A percentile compares a stretch with the other conserved stretches of the same genome.
These are phyloP conservation scores for Xylocampa areola DNA, from an alignment of 2,888 invertebrate species.

Conservation along the genomic window DNA sequence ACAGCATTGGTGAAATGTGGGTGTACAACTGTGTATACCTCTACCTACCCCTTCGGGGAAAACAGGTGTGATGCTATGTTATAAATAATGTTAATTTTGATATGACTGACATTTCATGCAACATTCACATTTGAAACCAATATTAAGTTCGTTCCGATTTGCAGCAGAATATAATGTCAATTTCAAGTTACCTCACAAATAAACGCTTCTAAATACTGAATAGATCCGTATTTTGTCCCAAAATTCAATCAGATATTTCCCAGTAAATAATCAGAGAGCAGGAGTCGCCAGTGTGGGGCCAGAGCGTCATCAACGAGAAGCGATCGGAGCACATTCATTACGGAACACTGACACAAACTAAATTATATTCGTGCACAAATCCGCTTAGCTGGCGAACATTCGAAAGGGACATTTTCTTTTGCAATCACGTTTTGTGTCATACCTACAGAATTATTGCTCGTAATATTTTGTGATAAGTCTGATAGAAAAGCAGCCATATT, in stretches of 20 bases:
- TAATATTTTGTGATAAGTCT: conserved; percentile 7
- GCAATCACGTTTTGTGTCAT: background rate
- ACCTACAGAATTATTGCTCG: background rate
- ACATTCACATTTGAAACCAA: too few relatives aligned
- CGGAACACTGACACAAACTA: conserved; percentile 4
- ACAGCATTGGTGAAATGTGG: too few relatives aligned
- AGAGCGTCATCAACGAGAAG: conserved; percentile 2
- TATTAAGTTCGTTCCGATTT: too few relatives aligned
- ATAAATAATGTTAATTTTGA: too few relatives aligned
- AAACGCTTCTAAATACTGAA: conserved; percentile 37
- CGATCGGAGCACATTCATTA: conserved; percentile 14
- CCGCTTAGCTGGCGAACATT: conserved; percentile 4
- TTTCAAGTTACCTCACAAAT: conserved; percentile 48
- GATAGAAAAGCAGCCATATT: background rate
- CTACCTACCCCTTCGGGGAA: too few relatives aligned
- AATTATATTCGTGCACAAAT: conserved; percentile 22
- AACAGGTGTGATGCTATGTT: too few relatives aligned
- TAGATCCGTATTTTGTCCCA: conserved; percentile 32
- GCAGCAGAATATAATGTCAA: too few relatives aligned
- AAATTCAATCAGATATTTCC: conserved; percentile 54
- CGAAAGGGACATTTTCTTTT: conserved; percentile 1
- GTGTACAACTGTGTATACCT: too few relatives aligned
- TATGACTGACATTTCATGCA: too few relatives aligned
- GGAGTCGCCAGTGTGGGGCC: conserved; percentile 29
- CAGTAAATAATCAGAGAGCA: conserved; percentile 56